Percentiles rank a stretch among this genome's conserved stretches.
These are phyloP conservation scores for Ochlodes sylvanus DNA, from an alignment of 2,888 invertebrate genomes.

Conservation along the genomic window DNA sequence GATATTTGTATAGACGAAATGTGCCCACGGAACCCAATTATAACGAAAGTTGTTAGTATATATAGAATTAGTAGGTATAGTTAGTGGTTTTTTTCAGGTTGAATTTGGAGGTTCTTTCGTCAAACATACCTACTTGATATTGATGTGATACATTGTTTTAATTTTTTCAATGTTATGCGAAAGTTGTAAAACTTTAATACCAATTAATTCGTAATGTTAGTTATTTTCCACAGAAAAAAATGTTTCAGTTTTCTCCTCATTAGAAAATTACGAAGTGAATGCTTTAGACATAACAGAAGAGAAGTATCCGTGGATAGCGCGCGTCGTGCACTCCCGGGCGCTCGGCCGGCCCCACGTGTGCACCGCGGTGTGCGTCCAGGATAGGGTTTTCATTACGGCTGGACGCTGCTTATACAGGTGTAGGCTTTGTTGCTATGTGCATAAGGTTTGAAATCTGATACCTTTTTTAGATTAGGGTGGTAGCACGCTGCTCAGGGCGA, in stretches of 20 bases:
- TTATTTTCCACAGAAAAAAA: too few species aligned
- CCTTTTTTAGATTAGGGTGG: too few species aligned
- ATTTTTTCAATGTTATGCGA: background rate
- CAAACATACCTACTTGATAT: too few species aligned
- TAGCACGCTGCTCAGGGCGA: too few species aligned
- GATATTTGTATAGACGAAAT: conserved; percentile 12
- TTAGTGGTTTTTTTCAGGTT: too few species aligned
- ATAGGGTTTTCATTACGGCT: conserved; percentile 65
- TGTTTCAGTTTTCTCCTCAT: conserved; percentile 56
- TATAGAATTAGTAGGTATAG: conserved; percentile 12
- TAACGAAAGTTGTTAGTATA: conserved; percentile 51
- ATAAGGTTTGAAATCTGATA: background rate
- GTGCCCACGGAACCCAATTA: conserved; percentile 40
- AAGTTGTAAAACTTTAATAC: too few species aligned
- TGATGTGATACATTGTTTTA: too few species aligned
- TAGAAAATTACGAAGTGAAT: conserved; percentile 55
- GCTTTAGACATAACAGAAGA: conserved; percentile 46
- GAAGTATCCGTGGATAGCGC: conserved; percentile 63
- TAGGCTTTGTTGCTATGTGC: background rate
- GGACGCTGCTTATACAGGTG: conserved; percentile 62
- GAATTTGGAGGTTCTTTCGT: too few species aligned
- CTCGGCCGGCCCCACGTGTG: conserved; percentile 55
- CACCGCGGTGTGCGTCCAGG: conserved; percentile 60
- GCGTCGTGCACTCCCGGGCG: conserved; percentile 59
- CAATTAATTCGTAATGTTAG: too few species aligned